phyloP scores from a whole-genome alignment of 2,113 vertebrate genomes.

The Sebastes fasciatus region DNA sequence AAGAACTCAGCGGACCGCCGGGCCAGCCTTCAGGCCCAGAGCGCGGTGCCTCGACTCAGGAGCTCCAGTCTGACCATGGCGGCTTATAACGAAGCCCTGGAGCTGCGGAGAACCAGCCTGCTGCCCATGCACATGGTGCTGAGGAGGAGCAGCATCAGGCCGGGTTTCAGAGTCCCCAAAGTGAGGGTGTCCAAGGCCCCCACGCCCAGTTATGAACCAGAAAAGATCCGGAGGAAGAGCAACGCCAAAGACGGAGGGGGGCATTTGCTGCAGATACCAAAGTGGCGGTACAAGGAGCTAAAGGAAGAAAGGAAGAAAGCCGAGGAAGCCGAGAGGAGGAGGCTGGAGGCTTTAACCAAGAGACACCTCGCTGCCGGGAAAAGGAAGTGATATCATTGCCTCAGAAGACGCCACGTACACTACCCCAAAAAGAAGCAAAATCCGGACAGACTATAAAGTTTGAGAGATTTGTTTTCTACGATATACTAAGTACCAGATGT shows the following conservation, averaged over 20 bases:
- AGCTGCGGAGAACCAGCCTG: conserved; percentile 87
- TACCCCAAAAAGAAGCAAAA: not conserved
- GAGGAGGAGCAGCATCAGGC: conserved; percentile 91
- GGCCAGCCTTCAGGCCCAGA: conserved; percentile 84
- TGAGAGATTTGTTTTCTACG: conserved; percentile 23
- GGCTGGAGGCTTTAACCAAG: conserved; percentile 79
- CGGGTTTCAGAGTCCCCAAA: conserved; percentile 89
- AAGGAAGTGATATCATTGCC: conserved; percentile 73
- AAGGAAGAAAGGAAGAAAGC: conserved; percentile 92
- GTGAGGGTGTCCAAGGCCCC: conserved; percentile 93
- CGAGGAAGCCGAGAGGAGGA: conserved; percentile 89
- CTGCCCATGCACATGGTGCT: conserved; percentile 86
- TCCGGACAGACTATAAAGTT: not conserved
- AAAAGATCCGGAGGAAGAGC: conserved; percentile 83
- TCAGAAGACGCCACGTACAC: conserved; percentile 27
- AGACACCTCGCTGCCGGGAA: conserved; percentile 76
- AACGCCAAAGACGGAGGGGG: conserved; percentile 81
- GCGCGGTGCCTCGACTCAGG: conserved; percentile 36
- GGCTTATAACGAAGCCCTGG: conserved; percentile 36
- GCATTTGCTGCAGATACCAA: conserved; percentile 91
- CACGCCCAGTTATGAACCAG: conserved; percentile 86
- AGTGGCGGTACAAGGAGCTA: conserved; percentile 96
- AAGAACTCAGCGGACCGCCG: conserved; percentile 80
- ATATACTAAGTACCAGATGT: conserved; percentile 29
- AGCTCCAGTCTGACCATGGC: conserved; percentile 57